Conservation (phyloP, 2,113 vertebrate species). For the Ibidorhyncha struthersii region DNA sequence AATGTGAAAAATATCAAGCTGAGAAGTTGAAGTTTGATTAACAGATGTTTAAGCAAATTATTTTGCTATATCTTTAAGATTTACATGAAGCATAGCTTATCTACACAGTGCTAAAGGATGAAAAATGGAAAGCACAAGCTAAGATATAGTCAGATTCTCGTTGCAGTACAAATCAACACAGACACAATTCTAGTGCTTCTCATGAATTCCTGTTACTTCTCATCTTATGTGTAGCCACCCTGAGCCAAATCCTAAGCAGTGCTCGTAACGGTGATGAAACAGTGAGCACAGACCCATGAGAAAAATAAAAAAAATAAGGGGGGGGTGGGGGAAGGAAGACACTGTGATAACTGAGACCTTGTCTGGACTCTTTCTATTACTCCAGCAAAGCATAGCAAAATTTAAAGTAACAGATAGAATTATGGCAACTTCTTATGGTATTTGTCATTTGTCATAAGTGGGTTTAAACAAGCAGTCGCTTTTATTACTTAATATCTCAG, state of each 20-base stretch:
- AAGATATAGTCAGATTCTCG: not conserved
- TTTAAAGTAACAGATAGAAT: not conserved
- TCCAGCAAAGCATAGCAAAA: not conserved
- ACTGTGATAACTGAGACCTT: not conserved
- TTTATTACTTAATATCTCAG: not conserved
- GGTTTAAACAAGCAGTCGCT: not conserved
- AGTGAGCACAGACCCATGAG: not conserved
- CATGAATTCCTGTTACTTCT: fast-evolving
- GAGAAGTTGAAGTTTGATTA: not conserved
- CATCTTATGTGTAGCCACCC: not conserved
- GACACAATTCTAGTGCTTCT: not conserved
- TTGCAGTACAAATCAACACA: not conserved
- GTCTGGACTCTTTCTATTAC: not conserved
- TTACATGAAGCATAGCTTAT: not conserved
- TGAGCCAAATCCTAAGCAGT: not conserved
- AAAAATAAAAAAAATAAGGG: not conserved
- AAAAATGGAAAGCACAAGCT: not conserved
- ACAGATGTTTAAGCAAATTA: not conserved
- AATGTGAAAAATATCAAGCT: not conserved
- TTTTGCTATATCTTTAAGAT: not conserved
- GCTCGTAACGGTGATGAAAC: not conserved
- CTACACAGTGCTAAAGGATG: not conserved
- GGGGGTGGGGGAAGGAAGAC: fast-evolving
- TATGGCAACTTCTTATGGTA: not conserved
- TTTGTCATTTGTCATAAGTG: not conserved